These are phyloP conservation scores for Psophia crepitans DNA, from an alignment of 2,113 vertebrate species.

Conservation along the genomic window DNA sequence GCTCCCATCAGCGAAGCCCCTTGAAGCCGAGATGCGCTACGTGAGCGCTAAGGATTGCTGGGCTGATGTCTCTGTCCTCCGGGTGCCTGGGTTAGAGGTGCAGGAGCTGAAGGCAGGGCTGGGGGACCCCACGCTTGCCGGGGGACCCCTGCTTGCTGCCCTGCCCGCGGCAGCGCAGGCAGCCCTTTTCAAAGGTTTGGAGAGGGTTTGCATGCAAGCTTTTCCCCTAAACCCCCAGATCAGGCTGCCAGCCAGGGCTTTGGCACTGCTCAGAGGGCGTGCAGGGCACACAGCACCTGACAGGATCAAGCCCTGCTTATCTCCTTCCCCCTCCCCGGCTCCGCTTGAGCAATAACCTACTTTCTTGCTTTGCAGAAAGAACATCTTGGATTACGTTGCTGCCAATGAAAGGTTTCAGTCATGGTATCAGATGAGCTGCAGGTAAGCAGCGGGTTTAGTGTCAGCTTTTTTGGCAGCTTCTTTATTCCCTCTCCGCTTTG, in stretches of 20 bases:
- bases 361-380: background rate
- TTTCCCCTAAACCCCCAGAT: background rate
- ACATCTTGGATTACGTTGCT: slow-evolving; percentile 13
- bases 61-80: background rate
- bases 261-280: background rate
- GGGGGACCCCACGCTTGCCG: rapidly evolving
- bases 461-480: slow-evolving; percentile 38
- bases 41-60: background rate
- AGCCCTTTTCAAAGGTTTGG: background rate
- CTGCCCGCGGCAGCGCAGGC: rapidly evolving
- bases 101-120: background rate
- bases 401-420: slow-evolving; percentile 26
- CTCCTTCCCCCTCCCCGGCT: background rate
- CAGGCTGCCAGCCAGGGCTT: background rate
- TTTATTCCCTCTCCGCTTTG: background rate
- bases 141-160: too few relatives aligned
- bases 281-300: background rate
- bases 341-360: slow-evolving; percentile 10
- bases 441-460: slow-evolving; percentile 19
- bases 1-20: background rate
- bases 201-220: background rate
- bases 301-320: background rate
- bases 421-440: background rate
- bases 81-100: background rate
- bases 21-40: background rate